Percentiles rank a stretch among this genome's conserved stretches.
phyloP scores from a whole-genome alignment of 2,797 vertebrate genomes.

The Lithobates sylvaticus region DNA sequence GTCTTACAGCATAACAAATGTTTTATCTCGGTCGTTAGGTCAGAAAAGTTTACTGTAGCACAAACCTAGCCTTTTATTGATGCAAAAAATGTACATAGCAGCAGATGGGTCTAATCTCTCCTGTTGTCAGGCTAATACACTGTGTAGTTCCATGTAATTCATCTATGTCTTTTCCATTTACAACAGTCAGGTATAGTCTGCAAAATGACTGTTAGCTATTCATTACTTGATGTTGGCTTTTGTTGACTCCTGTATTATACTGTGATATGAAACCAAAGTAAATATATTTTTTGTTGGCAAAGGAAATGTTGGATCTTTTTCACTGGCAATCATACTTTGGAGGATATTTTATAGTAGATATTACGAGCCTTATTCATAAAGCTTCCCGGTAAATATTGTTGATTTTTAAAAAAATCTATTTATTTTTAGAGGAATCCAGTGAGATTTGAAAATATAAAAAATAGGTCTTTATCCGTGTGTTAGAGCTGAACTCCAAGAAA shows the following conservation, averaged over 20 bases:
- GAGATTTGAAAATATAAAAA: too few relatives aligned
- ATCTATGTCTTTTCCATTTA: not conserved
- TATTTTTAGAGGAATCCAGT: too few relatives aligned
- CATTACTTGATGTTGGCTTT: not conserved
- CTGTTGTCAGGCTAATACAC: not conserved
- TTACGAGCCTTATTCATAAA: not conserved
- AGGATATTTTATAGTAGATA: not conserved
- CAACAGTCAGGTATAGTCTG: not conserved
- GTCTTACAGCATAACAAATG: slow-evolving; percentile 22
- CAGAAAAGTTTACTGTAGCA: not conserved
- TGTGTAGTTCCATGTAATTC: not conserved
- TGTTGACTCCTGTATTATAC: not conserved
- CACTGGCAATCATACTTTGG: not conserved
- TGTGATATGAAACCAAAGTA: slow-evolving; percentile 26
- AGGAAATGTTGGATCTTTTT: slow-evolving; percentile 4
- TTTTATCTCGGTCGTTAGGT: not conserved
- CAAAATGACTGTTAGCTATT: not conserved
- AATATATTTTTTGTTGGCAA: not conserved
- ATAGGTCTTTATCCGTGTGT: too few relatives aligned
- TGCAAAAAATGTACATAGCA: not conserved
- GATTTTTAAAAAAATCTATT: too few relatives aligned
- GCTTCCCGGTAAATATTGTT: too few relatives aligned
- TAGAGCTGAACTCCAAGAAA: too few relatives aligned
- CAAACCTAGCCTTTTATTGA: not conserved
- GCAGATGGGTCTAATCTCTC: not conserved